Conservation (phyloP, 2,797 vertebrate genomes). For the Hippopotamyrus pictus region DNA sequence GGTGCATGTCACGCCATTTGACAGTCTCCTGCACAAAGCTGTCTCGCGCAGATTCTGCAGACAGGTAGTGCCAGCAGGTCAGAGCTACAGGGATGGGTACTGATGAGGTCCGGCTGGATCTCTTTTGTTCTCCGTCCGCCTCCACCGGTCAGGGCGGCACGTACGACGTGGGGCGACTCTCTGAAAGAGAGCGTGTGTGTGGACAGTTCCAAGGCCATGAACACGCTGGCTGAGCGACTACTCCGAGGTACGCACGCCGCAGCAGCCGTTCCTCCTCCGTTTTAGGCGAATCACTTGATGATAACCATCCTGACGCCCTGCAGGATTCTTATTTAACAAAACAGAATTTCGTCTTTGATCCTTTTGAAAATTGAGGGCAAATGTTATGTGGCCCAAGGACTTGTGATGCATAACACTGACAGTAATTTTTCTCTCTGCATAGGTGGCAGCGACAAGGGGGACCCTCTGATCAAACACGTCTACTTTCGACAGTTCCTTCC, state of each 20-base stretch:
- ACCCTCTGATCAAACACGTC: constrained; percentile 65
- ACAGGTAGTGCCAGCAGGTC: background rate
- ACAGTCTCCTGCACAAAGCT: background rate
- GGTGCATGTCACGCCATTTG: background rate
- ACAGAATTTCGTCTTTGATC: background rate
- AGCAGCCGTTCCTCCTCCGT: background rate
- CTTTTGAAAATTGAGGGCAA: background rate
- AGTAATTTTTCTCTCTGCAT: constrained; percentile 6
- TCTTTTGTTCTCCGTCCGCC: background rate
- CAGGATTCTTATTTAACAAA: background rate
- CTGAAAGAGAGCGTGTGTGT: constrained; percentile 78
- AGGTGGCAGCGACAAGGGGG: constrained; percentile 61
- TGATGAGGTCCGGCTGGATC: background rate
- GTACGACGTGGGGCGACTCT: constrained; percentile 66
- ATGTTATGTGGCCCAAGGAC: background rate
- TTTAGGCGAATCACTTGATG: background rate
- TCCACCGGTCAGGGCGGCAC: constrained; percentile 67
- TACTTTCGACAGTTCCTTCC: constrained; percentile 83
- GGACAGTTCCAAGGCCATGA: constrained; percentile 74
- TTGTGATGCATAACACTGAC: background rate
- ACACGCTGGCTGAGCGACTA: constrained; percentile 71
- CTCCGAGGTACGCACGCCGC: constrained; percentile 62
- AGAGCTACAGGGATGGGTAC: background rate
- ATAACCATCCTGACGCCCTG: background rate
- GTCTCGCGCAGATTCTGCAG: background rate